A percentile compares a stretch with the other conserved stretches of the same genome.
Conservation (phyloP, 2,797 vertebrate genomes). For the Lithobates sylvaticus region DNA sequence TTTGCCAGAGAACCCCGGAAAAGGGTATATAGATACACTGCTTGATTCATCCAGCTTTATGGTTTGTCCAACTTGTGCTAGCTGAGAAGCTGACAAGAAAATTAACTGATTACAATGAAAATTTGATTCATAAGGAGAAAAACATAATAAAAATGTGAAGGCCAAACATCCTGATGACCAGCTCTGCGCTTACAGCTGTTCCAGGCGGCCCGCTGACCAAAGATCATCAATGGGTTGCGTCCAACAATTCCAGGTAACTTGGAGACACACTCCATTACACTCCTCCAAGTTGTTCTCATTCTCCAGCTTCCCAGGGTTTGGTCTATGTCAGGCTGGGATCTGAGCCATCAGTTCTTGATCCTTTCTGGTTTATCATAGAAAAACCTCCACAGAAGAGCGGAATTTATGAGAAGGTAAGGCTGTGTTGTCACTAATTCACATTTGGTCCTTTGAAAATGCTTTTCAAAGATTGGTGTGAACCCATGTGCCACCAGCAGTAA, state of each 20-base stretch:
- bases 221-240: neutral
- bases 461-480: neutral
- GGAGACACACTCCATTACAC: conserved; percentile 47
- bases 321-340: neutral
- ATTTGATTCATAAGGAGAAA: no score
- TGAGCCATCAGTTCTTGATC: neutral
- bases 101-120: no score
- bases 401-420: no score
- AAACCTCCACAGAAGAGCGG: no score
- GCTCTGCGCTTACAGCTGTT: neutral
- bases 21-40: no score
- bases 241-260: conserved; percentile 3
- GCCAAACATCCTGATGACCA: conserved; percentile 3
- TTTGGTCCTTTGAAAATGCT: no score
- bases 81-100: no score
- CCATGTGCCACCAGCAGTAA: neutral
- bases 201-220: neutral
- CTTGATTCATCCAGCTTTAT: no score
- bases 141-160: no score
- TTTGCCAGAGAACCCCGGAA: no score
- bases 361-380: neutral
- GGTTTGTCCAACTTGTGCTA: no score
- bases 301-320: neutral
- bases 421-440: no score
- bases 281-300: neutral